Conservation (phyloP, 2,797 vertebrate species). For the Semotilus atromaculatus region DNA sequence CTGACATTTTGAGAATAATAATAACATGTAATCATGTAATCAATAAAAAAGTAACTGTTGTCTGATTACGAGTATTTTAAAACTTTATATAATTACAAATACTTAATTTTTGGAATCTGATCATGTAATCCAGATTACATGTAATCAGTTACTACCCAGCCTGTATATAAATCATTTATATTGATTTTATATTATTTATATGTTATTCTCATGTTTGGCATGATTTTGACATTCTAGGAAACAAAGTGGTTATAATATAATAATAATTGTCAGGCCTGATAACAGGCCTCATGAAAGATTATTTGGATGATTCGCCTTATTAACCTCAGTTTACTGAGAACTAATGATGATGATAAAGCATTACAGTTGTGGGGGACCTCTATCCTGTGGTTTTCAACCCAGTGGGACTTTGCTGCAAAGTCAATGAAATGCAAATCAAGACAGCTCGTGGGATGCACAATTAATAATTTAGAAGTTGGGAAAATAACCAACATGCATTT, state of each 20-base stretch:
- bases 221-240: neutral
- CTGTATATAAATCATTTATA: too few relatives aligned
- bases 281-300: slow-evolving; percentile 4
- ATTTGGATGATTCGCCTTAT: neutral
- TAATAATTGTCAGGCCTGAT: neutral
- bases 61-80: neutral
- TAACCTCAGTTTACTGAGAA: slow-evolving; percentile 16
- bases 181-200: too few relatives aligned
- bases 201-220: too few relatives aligned
- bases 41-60: neutral
- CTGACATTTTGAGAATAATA: too few relatives aligned
- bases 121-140: too few relatives aligned
- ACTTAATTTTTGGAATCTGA: too few relatives aligned
- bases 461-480: slow-evolving; percentile 36
- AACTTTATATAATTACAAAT: too few relatives aligned
- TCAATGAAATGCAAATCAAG: slow-evolving; percentile 24
- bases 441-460: neutral
- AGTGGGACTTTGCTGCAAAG: slow-evolving; percentile 13
- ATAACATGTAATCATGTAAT: neutral
- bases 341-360: slow-evolving; percentile 24
- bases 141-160: too few relatives aligned
- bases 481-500: slow-evolving; percentile 12
- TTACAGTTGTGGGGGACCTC: slow-evolving; percentile 26
- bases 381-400: slow-evolving; percentile 21
- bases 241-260: neutral